Percentiles rank a stretch among this genome's conserved stretches.
Evolutionary conservation across 2,113 vertebrate species (phyloP).

Genomic region (Zapornia atra): DNA sequence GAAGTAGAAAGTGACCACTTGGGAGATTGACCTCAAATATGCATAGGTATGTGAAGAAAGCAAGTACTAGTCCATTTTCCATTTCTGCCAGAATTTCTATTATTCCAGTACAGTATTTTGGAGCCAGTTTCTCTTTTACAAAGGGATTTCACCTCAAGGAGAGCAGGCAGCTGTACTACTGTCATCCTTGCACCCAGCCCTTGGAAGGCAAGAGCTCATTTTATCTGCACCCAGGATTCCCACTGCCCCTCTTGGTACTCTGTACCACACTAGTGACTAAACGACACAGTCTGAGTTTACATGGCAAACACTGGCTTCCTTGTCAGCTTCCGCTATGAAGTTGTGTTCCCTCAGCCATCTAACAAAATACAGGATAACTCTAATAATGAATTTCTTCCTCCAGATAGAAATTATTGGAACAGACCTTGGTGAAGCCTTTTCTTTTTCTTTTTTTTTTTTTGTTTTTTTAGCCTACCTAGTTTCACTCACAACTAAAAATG

Average conservation of each 20-base stretch:
- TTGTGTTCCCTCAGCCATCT: neutral
- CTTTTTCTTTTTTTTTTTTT: neutral
- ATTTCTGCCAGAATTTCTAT: neutral
- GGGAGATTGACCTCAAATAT: neutral
- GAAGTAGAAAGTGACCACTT: neutral
- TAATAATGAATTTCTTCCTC: neutral
- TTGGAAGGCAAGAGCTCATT: neutral
- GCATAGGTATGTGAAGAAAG: neutral
- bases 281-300: neutral
- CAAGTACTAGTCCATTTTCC: neutral
- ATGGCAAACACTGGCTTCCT: neutral
- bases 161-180: neutral
- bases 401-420: neutral
- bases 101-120: neutral
- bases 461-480: neutral
- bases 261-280: neutral
- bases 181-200: neutral
- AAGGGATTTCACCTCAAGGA: neutral
- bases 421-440: neutral
- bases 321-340: neutral
- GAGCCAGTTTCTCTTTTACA: neutral
- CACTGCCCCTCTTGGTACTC: rapidly evolving
- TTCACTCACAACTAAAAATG: neutral
- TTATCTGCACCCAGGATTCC: neutral
- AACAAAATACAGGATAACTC: neutral